These are phyloP conservation scores for Microcebus murinus DNA, from an alignment of 2,113 vertebrate species.

Conservation along the genomic window DNA sequence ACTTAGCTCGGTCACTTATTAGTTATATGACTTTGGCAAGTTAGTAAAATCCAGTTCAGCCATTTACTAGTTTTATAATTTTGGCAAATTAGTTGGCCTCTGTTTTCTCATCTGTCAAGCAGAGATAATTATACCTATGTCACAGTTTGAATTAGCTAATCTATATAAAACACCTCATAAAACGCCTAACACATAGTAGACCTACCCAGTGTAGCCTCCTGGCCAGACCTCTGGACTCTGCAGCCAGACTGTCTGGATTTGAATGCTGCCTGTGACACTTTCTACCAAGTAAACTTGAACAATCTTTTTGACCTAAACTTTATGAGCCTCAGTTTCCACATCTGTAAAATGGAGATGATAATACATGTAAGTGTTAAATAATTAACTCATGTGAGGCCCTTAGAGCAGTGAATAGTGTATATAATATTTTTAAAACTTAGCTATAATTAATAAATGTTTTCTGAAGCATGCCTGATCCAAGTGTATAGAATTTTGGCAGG, in stretches of 20 bases:
- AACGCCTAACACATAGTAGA: constrained; percentile 55
- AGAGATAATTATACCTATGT: constrained; percentile 77
- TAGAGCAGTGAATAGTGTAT: neutral
- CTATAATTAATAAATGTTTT: neutral
- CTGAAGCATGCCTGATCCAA: neutral
- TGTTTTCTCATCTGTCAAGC: constrained; percentile 72
- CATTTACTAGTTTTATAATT: constrained; percentile 72
- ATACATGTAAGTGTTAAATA: neutral
- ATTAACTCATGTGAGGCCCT: neutral
- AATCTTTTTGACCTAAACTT: neutral
- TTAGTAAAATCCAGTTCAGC: constrained; percentile 66
- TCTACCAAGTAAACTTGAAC: neutral
- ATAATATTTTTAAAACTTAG: neutral
- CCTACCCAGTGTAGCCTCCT: constrained; percentile 49
- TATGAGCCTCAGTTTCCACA: constrained; percentile 31
- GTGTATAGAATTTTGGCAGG: neutral
- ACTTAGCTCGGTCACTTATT: constrained; percentile 18
- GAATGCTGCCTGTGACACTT: neutral
- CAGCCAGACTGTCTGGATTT: constrained; percentile 52
- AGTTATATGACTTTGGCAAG: constrained; percentile 51
- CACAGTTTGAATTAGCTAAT: constrained; percentile 76
- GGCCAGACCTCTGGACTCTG: neutral
- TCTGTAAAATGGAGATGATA: constrained; percentile 16
- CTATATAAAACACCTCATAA: constrained; percentile 80
- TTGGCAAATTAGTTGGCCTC: constrained; percentile 75